These are phyloP conservation scores for Cynodonichthys magdalenae DNA, from an alignment of 2,797 vertebrate species.

Conservation along the genomic window DNA sequence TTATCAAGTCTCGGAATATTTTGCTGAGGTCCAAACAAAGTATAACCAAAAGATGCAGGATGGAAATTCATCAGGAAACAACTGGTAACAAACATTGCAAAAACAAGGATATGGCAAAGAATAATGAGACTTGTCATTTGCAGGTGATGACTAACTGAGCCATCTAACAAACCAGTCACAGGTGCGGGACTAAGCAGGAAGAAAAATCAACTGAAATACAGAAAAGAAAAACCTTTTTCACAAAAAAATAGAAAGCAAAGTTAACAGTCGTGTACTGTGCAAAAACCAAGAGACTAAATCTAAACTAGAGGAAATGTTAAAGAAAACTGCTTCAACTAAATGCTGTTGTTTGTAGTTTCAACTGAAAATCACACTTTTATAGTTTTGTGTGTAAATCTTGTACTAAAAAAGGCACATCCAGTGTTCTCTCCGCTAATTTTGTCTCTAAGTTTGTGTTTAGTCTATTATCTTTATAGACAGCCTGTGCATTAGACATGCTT, in stretches of 20 bases:
- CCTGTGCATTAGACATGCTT: slow-evolving; percentile 2
- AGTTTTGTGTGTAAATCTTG: neutral
- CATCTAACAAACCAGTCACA: neutral
- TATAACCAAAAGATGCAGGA: neutral
- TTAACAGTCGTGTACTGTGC: neutral
- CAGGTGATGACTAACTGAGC: neutral
- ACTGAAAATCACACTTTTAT: too few relatives aligned
- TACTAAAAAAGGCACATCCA: neutral
- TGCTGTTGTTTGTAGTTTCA: too few relatives aligned
- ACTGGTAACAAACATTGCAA: neutral
- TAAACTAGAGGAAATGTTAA: too few relatives aligned
- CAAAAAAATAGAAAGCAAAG: neutral
- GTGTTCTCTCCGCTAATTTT: neutral
- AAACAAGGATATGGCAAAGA: neutral
- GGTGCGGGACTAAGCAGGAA: neutral
- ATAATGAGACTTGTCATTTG: neutral
- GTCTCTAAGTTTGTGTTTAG: neutral
- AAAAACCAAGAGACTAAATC: neutral
- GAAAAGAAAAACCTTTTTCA: neutral
- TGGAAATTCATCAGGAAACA: neutral
- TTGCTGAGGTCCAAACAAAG: slow-evolving; percentile 10
- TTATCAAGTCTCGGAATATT: neutral
- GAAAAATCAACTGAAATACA: neutral
- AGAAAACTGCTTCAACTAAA: neutral
- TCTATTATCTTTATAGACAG: neutral